Base-by-base conservation (phyloP, 2,888 invertebrate species). In the Imbricaverruca yamaguchii region DNA sequence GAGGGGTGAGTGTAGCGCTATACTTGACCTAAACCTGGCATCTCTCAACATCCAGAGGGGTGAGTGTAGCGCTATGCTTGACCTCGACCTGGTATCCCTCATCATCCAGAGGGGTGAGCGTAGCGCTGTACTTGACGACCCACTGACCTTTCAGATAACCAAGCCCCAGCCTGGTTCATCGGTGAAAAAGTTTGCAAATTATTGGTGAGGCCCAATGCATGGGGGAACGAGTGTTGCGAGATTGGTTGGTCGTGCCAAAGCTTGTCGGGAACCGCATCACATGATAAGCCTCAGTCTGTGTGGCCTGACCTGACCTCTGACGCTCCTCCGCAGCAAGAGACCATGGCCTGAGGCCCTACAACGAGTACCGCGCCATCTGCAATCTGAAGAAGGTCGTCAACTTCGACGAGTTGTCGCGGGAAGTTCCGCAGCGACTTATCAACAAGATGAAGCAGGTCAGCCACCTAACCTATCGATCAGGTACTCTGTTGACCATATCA, bases 321-420 rank as follows among this genome's bases (percentile, higher is more conserved):
- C 39, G 39, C 23, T 39, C 81, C 53, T 67, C 84, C 84, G 59
- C 84, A 88, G 93, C 91, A 0, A 91, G 96, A 85, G 96, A 96
- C 87, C 96, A 96, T 85, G 96, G 95, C 0, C 88, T 96, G 63
- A 93, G 93, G 0, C 92, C 94, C 0, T 96, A 96, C 87, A 96
- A 96, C 86, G 93, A 94, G 87, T 96, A 96, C 88, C 91, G 83
- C 83, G 94, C 93, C 0, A 90, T 96, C 12, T 97, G 97, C 85
- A 96, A 96, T 85, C 87, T 97, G 83, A 94, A 94, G 87, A 90
- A 93, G 81, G 97, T 96, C 0, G 89, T 91, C 0, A 91, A 90
- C 0, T 97, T 97, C 88, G 94, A 94, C 81, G 97, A 98, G 87
- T 88, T 98, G 53, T 90, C 92, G 0, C 91, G 94, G 80, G 96